Evolutionary conservation across 1,140 invertebrate species (phyloP).

Genomic region (Zaprionus davidi): DNA sequence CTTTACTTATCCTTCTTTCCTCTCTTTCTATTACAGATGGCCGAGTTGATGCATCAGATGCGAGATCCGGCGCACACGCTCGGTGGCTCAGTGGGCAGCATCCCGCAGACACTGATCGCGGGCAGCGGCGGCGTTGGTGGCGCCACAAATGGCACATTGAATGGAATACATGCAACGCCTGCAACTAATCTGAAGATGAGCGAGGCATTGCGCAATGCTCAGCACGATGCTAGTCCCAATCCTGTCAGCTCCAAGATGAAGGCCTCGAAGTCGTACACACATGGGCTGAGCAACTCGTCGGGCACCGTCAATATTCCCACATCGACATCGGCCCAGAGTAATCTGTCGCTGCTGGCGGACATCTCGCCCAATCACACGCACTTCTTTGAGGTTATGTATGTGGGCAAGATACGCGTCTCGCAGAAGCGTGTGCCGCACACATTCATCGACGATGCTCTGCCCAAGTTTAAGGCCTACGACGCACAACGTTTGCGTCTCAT

Average conservation of each 20-base stretch:
- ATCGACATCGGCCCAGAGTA: slow-evolving; percentile 77
- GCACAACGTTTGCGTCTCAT: slow-evolving; percentile 88
- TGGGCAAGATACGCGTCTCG: slow-evolving; percentile 94
- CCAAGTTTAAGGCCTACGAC: slow-evolving; percentile 92
- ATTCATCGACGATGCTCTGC: slow-evolving; percentile 95
- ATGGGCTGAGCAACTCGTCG: slow-evolving; percentile 80
- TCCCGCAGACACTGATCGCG: slow-evolving; percentile 79
- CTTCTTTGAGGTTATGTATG: slow-evolving; percentile 94
- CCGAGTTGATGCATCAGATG: slow-evolving; percentile 84
- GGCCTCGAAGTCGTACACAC: slow-evolving; percentile 82
- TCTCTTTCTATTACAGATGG: slow-evolving; percentile 66
- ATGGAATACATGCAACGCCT: slow-evolving; percentile 75
- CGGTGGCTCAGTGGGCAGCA: slow-evolving; percentile 82
- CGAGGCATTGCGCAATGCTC: slow-evolving; percentile 75
- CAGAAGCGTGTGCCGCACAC: slow-evolving; percentile 93
- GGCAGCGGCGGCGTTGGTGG: slow-evolving; percentile 34
- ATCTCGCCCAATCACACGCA: slow-evolving; percentile 93
- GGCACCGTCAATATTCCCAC: slow-evolving; percentile 83
- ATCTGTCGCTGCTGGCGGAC: slow-evolving; percentile 88
- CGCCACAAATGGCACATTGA: slow-evolving; percentile 55
- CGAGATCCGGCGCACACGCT: slow-evolving; percentile 82
- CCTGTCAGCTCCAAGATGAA: slow-evolving; percentile 79
- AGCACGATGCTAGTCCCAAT: slow-evolving; percentile 82
- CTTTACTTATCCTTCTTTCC: neutral
- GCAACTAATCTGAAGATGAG: slow-evolving; percentile 80